Conservation (phyloP, 2,888 invertebrate genomes). For the Agrotis ipsilon region DNA sequence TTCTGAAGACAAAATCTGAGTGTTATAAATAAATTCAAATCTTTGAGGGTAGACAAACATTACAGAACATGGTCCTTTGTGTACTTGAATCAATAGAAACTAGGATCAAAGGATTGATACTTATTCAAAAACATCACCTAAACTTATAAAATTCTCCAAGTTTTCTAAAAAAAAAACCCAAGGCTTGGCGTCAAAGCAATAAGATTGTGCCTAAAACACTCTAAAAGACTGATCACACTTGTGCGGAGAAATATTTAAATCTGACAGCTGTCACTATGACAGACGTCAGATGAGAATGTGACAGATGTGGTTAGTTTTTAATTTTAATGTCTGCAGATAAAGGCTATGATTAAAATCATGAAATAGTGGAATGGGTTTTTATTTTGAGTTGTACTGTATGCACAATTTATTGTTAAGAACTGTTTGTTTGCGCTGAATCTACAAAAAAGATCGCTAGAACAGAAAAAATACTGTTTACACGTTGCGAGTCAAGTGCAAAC, state of each 20-base stretch:
- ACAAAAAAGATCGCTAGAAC: not conserved
- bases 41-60: no score
- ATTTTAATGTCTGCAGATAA: constrained; percentile 13
- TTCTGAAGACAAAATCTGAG: not conserved
- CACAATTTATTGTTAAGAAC: constrained; percentile 15
- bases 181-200: constrained; percentile 40
- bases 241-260: not conserved
- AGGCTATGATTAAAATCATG: constrained; percentile 12
- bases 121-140: not conserved
- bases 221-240: not conserved
- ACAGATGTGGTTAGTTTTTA: constrained; percentile 10
- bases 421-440: not conserved
- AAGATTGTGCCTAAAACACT: constrained; percentile 43
- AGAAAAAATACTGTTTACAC: not conserved
- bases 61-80: constrained; percentile 24
- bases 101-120: not conserved
- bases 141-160: constrained; percentile 5
- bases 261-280: constrained; percentile 30
- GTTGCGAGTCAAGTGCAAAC: not conserved
- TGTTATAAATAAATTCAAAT: no score
- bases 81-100: constrained; percentile 1
- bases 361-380: constrained; percentile 1
- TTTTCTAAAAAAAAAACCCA: not conserved
- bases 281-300: not conserved
- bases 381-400: constrained; percentile 7